Conservation (phyloP, 37 sponge, comb jelly and placozoan genomes). For the Beroe ovata region DNA sequence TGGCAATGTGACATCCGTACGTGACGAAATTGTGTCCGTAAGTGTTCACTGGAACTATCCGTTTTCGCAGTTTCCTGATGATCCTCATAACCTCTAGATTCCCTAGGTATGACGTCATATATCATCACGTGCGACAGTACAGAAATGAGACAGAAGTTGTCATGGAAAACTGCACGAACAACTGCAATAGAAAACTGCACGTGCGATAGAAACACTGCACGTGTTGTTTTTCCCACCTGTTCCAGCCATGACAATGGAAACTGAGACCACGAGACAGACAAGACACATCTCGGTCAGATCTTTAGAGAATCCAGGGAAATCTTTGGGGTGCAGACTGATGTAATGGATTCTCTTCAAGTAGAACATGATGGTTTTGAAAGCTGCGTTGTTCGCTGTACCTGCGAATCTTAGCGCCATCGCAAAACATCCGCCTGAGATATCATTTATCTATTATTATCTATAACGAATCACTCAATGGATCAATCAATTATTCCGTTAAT, state of each 20-base stretch:
- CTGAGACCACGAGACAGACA: conserved; percentile 51
- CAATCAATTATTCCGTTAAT: too few relatives aligned
- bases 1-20: conserved; percentile 90
- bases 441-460: too few relatives aligned
- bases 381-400: conserved; percentile 76
- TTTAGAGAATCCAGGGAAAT: conserved; percentile 57
- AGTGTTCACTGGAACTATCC: conserved; percentile 58
- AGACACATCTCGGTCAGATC: conserved; percentile 63
- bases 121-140: too few relatives aligned
- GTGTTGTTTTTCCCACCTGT: too few relatives aligned
- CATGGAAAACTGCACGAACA: background rate
- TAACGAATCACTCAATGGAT: too few relatives aligned
- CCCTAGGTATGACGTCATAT: conserved; percentile 70
- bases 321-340: conserved; percentile 30
- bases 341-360: conserved; percentile 12
- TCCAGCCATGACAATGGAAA: conserved; percentile 66
- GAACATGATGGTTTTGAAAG: conserved; percentile 68
- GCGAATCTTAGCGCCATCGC: conserved; percentile 84
- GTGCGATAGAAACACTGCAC: too few relatives aligned
- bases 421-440: conserved; percentile 81
- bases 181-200: too few relatives aligned
- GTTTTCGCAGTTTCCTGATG: conserved; percentile 70
- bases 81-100: conserved; percentile 78
- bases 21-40: conserved; percentile 70
- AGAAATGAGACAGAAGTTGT: background rate